phyloP scores from a whole-genome alignment of 1,140 invertebrate species.

The Gryllus bimaculatus region DNA sequence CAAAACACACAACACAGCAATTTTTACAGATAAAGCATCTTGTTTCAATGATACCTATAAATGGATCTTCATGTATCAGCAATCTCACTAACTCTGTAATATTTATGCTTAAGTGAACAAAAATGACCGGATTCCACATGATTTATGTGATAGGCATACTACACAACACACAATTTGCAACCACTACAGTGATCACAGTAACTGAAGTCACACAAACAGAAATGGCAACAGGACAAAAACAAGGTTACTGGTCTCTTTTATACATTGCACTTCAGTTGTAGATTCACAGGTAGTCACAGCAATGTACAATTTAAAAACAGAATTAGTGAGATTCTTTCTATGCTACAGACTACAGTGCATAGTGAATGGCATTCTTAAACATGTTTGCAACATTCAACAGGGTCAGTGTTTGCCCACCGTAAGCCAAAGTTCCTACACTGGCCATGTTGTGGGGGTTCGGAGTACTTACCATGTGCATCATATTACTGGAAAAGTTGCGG shows the following conservation, averaged over 20 bases:
- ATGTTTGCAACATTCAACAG: not conserved
- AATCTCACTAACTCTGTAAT: not conserved
- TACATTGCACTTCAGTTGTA: no score
- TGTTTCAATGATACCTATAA: not conserved
- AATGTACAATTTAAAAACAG: not conserved
- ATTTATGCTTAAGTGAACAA: not conserved
- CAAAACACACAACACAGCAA: not conserved
- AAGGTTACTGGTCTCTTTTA: no score
- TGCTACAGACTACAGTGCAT: not conserved
- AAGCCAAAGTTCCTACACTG: conserved; percentile 3
- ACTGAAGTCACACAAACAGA: no score
- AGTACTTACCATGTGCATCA: conserved; percentile 51
- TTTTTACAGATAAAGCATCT: not conserved
- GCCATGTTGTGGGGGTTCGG: conserved; percentile 33
- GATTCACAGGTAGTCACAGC: not conserved
- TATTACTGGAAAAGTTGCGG: conserved; percentile 97
- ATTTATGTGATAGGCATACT: not conserved
- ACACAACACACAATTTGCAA: no score
- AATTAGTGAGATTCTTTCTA: not conserved
- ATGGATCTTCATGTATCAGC: not conserved
- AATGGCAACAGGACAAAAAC: no score
- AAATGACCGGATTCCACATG: not conserved
- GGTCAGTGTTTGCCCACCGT: conserved; percentile 2
- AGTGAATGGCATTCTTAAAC: conserved; percentile 1
- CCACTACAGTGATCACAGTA: no score